Evolutionary conservation across 2,888 invertebrate genomes (phyloP).

Genomic region (Formica aserva): DNA sequence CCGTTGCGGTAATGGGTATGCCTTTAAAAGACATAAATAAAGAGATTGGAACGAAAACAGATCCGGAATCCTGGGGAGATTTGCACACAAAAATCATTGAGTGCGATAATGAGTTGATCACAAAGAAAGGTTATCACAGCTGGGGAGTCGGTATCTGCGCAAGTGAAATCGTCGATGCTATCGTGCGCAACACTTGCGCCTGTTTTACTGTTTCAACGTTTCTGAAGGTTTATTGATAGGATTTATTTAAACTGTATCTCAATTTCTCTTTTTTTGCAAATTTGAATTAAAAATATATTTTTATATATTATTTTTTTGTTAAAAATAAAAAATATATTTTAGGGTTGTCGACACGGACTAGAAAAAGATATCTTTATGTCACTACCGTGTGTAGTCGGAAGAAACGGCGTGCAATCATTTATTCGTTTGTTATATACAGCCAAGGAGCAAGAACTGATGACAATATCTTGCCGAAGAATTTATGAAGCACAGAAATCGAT

Average conservation of each 20-base stretch:
- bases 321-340: slow-evolving; percentile 27
- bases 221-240: slow-evolving; percentile 83
- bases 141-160: slow-evolving; percentile 87
- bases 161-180: slow-evolving; percentile 85
- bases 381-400: slow-evolving; percentile 86
- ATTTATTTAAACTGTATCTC: not conserved
- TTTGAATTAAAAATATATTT: slow-evolving; percentile 1
- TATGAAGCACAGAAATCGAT: slow-evolving; percentile 79
- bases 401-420: slow-evolving; percentile 81
- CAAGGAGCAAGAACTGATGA: slow-evolving; percentile 79
- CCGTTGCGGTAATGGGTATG: slow-evolving; percentile 87
- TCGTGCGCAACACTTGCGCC: slow-evolving; percentile 86
- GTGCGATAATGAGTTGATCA: slow-evolving; percentile 86
- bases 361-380: slow-evolving; percentile 88
- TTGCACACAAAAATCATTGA: slow-evolving; percentile 87
- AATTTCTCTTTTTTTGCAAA: not conserved
- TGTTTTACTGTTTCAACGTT: slow-evolving; percentile 86
- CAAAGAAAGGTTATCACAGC: slow-evolving; percentile 87
- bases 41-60: slow-evolving; percentile 85
- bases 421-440: slow-evolving; percentile 79
- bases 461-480: slow-evolving; percentile 79
- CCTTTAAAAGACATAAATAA: slow-evolving; percentile 86
- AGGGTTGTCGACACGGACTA: slow-evolving; percentile 86
- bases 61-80: slow-evolving; percentile 87
- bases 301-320: not conserved